Conservation (phyloP, 2,888 invertebrate species). For the Cyclophora albipunctata region DNA sequence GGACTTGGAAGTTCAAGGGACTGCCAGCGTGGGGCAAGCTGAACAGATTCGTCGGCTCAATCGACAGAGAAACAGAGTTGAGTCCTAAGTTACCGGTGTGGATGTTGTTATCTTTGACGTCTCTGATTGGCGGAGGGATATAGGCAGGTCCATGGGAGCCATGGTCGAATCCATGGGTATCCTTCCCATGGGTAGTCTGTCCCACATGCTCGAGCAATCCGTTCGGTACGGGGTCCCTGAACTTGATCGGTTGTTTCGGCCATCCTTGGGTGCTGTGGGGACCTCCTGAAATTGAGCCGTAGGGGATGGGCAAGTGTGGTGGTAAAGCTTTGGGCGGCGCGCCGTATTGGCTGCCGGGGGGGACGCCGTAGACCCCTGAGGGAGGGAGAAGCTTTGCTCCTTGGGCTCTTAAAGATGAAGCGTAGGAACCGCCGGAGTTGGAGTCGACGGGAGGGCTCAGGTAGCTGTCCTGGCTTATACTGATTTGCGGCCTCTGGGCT, state of each 20-base stretch:
- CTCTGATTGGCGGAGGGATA: constrained; percentile 79
- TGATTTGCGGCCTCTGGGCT: constrained; percentile 26
- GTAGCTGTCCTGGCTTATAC: constrained; percentile 34
- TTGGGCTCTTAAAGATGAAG: constrained; percentile 50
- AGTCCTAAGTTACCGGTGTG: constrained; percentile 38
- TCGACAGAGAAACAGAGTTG: constrained; percentile 53
- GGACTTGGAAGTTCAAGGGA: constrained; percentile 63
- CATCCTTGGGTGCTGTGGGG: constrained; percentile 46
- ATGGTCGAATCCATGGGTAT: constrained; percentile 74
- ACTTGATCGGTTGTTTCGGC: constrained; percentile 79
- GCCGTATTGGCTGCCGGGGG: constrained; percentile 70
- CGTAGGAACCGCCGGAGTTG: constrained; percentile 53
- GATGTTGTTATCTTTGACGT: constrained; percentile 62
- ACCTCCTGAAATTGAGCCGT: constrained; percentile 58
- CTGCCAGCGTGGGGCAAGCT: constrained; percentile 66
- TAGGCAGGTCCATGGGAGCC: constrained; percentile 70
- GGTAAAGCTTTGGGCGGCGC: constrained; percentile 48
- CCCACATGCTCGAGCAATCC: constrained; percentile 81
- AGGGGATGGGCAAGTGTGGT: constrained; percentile 54
- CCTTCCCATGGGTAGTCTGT: constrained; percentile 77
- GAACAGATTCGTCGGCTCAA: constrained; percentile 68
- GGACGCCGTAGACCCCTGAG: constrained; percentile 77
- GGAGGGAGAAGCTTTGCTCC: constrained; percentile 74
- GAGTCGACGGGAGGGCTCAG: constrained; percentile 64
- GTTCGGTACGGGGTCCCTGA: constrained; percentile 83